Base-by-base conservation (phyloP, 1,140 invertebrate species). In the Linepithema humile region DNA sequence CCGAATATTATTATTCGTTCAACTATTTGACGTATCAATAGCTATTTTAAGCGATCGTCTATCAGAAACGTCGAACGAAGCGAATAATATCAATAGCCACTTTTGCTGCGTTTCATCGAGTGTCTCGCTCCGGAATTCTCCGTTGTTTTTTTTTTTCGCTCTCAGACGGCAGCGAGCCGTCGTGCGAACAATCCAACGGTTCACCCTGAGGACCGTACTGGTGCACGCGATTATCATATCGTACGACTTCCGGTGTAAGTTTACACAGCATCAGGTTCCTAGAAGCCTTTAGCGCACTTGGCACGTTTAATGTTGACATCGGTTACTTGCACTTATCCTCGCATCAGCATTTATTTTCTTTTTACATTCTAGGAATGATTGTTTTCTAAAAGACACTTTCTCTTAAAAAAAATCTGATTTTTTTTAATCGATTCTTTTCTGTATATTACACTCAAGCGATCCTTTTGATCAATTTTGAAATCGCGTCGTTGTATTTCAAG, bases 181-280 rank as follows among this genome's bases (percentile, higher is more conserved):
- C 59, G 74, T 65, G 74, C 32, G 74, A 77, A 77, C 74, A 43
- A 23, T 38, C 29, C 74, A 77, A 77, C 60, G 74, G 74, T 77
- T 77, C 45, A 77, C 20, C 45, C 74, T 53, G 45, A 38, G n/a
- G 74, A 77, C 60, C 55, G 72, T 60, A 75, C 72, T 43, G 60
- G 74, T 65, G 74, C 57, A 64, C 43, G 59, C 43, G 32, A 77
- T 77, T 77, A 77, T 77, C 74, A 77, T 77, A 65, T 77, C 74
- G 74, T 77, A 60, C 32, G 74, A 77, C 74, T 77, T 77, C 74
- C 74, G 74, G 62, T 50, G 32, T 77, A 77, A 50, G 59, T 77
- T 65, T 65, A 77, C 29, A 75, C 32, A 65, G 43, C 43, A 26
- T 65, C 70, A 29, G 38, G 32, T 77, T 77, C 73, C 29, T 48